Conservation (phyloP, 1,140 invertebrate species). For the Dreissena polymorpha region DNA sequence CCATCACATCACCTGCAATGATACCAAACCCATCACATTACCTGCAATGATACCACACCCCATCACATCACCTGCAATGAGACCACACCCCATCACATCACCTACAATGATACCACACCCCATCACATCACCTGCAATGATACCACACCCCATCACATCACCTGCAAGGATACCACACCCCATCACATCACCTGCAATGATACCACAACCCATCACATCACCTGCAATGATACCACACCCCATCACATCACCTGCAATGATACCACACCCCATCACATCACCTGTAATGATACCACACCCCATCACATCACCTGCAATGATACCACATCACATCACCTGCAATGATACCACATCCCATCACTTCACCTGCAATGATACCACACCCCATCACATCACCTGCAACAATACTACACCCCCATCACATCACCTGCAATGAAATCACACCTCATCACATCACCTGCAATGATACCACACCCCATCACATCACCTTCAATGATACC, state of each 20-base stretch:
- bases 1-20: slow-evolving; percentile 83
- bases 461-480: slow-evolving; percentile 84
- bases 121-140: slow-evolving; percentile 83
- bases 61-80: slow-evolving; percentile 83
- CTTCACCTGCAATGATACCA: slow-evolving; percentile 83
- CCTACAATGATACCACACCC: slow-evolving; percentile 84
- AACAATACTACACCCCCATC: slow-evolving; percentile 84
- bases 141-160: slow-evolving; percentile 84
- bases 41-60: slow-evolving; percentile 84
- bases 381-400: slow-evolving; percentile 84
- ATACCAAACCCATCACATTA: slow-evolving; percentile 84
- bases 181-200: slow-evolving; percentile 83
- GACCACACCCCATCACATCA: slow-evolving; percentile 84
- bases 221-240: slow-evolving; percentile 84
- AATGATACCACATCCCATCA: slow-evolving; percentile 84
- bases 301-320: slow-evolving; percentile 83
- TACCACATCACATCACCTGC: too few species aligned
- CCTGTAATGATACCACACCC: slow-evolving; percentile 84
- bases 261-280: slow-evolving; percentile 84
- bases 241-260: slow-evolving; percentile 83
- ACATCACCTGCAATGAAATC: slow-evolving; percentile 83
- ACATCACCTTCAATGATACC: slow-evolving; percentile 83
- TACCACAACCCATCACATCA: slow-evolving; percentile 84
- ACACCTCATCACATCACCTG: slow-evolving; percentile 84
- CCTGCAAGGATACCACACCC: slow-evolving; percentile 84